Evolutionary conservation across 2,113 vertebrate genomes (phyloP), one percentile per base, ranked within the genome.

Genomic region (Tautogolabrus adspersus): DNA sequence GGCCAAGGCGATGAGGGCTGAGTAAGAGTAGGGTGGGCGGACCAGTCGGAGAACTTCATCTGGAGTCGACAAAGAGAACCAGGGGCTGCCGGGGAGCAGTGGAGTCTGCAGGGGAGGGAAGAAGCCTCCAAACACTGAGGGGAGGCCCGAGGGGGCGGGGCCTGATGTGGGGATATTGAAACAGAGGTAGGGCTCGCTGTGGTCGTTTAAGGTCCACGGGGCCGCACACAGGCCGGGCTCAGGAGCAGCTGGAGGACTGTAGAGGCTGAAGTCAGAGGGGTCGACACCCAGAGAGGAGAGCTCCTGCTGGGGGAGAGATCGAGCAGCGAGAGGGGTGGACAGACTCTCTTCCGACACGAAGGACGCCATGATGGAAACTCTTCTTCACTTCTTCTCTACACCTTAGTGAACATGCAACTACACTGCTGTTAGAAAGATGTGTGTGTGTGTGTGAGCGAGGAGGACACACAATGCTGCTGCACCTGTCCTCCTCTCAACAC

Each of bases 1-100:
- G 70, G 97, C 97, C 97, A 99, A 98, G 87, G 97, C 97, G 2
- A 99, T 98, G 40, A 99, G 95, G 1, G 97, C 97, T 0, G 97
- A 99, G 88, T 99, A 99, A 42, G 97, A 99, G 75, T 98, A 99
- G 0, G 97, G 97, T 0, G 97, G 97, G 51, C 97, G 95, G 47
- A 96, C 96, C 72, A 96, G 81, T 72, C 96, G 96, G 94, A 98
- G 96, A 26, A 97, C 87, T 72, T 97, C 95, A 66, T 96, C 96
- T 77, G 96, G 94, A 1, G 94, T 94, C 0, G 94, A 96, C 22
- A 96, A 80, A 51, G 96, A 94, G 72, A 97, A 94, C 97, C 97
- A 98, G 88, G 80, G 22, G 26, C 60, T 10, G 12, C 38, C 40
- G 5, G 69, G 68, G 5, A 95, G 44, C 67, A 96, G 92, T 61